Evolutionary conservation across 2,888 invertebrate genomes (phyloP).

Genomic region (Quadriops clusia): DNA sequence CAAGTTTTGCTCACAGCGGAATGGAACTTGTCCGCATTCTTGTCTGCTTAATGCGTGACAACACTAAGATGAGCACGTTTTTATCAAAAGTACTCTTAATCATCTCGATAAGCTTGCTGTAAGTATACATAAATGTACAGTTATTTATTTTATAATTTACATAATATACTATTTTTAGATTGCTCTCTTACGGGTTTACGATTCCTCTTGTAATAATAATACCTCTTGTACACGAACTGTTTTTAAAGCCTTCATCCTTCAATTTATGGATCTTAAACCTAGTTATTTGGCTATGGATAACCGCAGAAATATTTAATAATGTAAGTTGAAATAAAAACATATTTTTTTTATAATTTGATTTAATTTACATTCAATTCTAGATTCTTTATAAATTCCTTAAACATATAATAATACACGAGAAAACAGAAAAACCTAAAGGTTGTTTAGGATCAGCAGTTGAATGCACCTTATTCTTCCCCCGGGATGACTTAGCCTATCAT

Average conservation of each 20-base stretch:
- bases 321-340: slow-evolving; percentile 13
- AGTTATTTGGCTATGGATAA: slow-evolving; percentile 17
- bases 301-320: slow-evolving; percentile 15
- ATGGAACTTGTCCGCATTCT: slow-evolving; percentile 18
- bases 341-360: background rate
- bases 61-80: slow-evolving; percentile 9
- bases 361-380: slow-evolving; percentile 3
- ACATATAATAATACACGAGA: slow-evolving; percentile 21
- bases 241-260: slow-evolving; percentile 12
- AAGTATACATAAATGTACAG: slow-evolving; percentile 4
- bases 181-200: slow-evolving; percentile 2
- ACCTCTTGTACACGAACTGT: no score
- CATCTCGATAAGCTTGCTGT: slow-evolving; percentile 10
- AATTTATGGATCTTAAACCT: slow-evolving; percentile 13
- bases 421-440: slow-evolving; percentile 12
- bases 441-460: slow-evolving; percentile 19
- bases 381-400: slow-evolving; percentile 17
- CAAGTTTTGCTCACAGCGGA: slow-evolving; percentile 17
- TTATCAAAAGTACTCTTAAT: slow-evolving; percentile 9
- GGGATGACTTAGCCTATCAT: slow-evolving; percentile 22
- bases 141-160: background rate
- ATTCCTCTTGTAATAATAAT: slow-evolving; percentile 7
- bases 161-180: background rate
- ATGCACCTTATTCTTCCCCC: slow-evolving; percentile 21
- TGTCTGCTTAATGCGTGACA: slow-evolving; percentile 13